These are phyloP conservation scores for Drosophila azteca DNA, from an alignment of 1,140 invertebrate species.

Conservation along the genomic window DNA sequence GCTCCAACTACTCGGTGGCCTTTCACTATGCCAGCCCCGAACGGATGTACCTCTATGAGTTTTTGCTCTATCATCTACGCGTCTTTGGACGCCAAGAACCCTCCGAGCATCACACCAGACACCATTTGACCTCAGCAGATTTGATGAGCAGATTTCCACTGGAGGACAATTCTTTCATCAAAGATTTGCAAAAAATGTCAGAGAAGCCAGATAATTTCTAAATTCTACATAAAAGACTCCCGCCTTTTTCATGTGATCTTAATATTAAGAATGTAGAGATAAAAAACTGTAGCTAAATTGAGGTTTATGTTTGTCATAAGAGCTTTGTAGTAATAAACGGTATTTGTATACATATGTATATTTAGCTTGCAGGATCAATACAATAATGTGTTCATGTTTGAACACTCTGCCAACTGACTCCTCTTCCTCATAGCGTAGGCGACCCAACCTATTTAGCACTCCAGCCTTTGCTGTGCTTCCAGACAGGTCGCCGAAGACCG, in stretches of 20 bases:
- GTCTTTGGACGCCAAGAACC: conserved; percentile 20
- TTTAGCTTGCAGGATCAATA: too few species aligned
- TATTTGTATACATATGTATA: too few species aligned
- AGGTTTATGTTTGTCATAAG: too few species aligned
- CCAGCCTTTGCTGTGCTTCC: too few species aligned
- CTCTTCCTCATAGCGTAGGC: too few species aligned
- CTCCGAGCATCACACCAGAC: not conserved
- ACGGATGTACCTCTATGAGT: conserved; percentile 66
- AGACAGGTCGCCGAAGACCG: too few species aligned
- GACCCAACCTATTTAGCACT: too few species aligned
- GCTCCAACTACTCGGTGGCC: conserved; percentile 64
- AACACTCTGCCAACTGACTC: too few species aligned
- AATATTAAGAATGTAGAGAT: conserved; percentile 2
- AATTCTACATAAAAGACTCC: conserved; percentile 4
- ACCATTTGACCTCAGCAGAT: conserved; percentile 26
- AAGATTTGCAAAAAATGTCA: conserved; percentile 54
- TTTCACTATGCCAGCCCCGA: conserved; percentile 65
- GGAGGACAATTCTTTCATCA: conserved; percentile 52
- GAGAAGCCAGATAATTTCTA: conserved; percentile 67
- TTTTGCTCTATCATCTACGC: conserved; percentile 56
- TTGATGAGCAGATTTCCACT: conserved; percentile 53
- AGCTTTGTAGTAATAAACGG: too few species aligned
- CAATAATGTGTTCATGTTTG: too few species aligned
- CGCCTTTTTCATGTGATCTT: conserved; percentile 26
- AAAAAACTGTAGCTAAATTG: too few species aligned